Base-by-base conservation (phyloP, 2,888 invertebrate species). In the Plutella xylostella region DNA sequence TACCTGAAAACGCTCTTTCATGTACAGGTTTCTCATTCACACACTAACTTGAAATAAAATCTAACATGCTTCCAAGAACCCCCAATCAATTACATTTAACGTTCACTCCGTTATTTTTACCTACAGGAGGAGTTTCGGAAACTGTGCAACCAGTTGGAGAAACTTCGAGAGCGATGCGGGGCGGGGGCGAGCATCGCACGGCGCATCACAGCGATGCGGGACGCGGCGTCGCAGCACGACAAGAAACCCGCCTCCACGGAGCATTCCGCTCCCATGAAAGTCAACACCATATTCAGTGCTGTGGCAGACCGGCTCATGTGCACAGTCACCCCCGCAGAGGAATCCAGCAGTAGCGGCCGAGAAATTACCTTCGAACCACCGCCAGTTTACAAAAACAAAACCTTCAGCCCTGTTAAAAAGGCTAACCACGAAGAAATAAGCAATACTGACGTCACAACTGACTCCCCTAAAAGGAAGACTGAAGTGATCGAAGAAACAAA, bases 191-290 rank as follows among this genome's bases (percentile, higher is more conserved):
- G 90, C 46, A 76, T 94, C 49, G 90, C 90, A 12, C 88, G 90
- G 45, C 91, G 92, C 59, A 90, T 94, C 51, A 85, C 87, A 0
- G 92, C 93, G 5, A 94, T 94, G 93, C 92, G 92, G 58, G 92
- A 92, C 48, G 93, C 92, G 0, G 90, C 91, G 0, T 85, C 85
- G 21, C 68, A 85, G 7, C 85, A 86, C 40, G 89, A 89, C 15
- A 60, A 71, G 25, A 82, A 76, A 53, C 84, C 86, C 1, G 70
- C 85, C n/a, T 63, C 82, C 0, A 75, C 79, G 33, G 86, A 78
- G 46, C 83, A 58, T 53, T 78, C 77, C 38, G 82, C 77, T 11
- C 86, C 77, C 0, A 59, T 79, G 0, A 83, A 84, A 61, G 72
- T 85, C 0, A 85, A 86, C 58, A 85, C 80, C 21, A 84, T 85